Evolutionary conservation across 2,113 vertebrate genomes (phyloP), one percentile per base, ranked within the genome.

Genomic region (Aleadryas rufinucha): DNA sequence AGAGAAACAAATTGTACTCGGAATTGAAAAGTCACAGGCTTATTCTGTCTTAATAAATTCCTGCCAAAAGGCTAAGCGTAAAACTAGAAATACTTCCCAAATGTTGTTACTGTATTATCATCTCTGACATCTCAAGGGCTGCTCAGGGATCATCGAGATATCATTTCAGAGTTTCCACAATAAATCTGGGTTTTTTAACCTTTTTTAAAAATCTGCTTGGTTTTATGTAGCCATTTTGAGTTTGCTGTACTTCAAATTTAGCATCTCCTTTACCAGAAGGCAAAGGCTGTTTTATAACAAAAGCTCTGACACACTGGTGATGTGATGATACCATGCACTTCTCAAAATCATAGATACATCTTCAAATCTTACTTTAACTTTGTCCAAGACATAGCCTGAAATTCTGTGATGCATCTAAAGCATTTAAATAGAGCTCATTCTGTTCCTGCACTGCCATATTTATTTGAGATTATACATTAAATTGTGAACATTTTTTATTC

Each of bases 1-100:
- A 99, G 98, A 98, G 99, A 99, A 99, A 99, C 99, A 99, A 99
- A 99, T 99, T 99, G 99, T 99, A 99, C 98, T 98, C 97, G 98
- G 98, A 99, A 99, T 99, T 99, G 99, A 99, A 99, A 99, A 99
- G 99, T 99, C 99, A 99, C 98, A 98, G 97, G 98, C 98, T 99
- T 99, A 99, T 99, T 99, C 99, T 98, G 97, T 99, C 99, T 99
- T 99, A 99, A 99, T 99, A 99, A 99, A 99, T 99, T 98, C 97
- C 99, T 99, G 99, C 98, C 99, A 99, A 98, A 98, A 99, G 98
- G 98, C 98, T 99, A 99, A 99, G 98, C 99, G 98, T 98, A 98
- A 98, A 98, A 98, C 98, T 98, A 98, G 97, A 98, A 98, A 98
- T 98, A 98, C 98, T 98, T 97, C 98, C 98, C 98, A 98, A 99